Base-by-base conservation (phyloP, 2,113 vertebrate species). In the Tympanuchus pallidicinctus region DNA sequence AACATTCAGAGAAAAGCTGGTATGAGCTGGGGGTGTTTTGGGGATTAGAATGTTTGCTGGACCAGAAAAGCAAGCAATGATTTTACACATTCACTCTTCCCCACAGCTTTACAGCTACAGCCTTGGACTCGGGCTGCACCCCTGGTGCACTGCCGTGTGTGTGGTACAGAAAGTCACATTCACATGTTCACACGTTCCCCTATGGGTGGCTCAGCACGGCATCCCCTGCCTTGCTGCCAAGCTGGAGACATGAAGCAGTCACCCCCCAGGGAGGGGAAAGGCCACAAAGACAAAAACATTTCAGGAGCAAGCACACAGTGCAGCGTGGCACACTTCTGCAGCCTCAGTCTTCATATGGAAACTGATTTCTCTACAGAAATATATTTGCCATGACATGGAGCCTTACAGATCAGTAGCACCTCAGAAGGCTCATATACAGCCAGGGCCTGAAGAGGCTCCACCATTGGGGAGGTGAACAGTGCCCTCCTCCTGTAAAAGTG, bases 101-200 rank as follows among this genome's bases (percentile, higher is more conserved):
- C 67, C 4, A 43, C 38, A 43, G 43, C 28, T 5, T 52, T 60
- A 13, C 47, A 64, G 85, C 75, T 21, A 7, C 20, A 59, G 65
- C 42, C 2, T 50, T 21, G 92, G 34, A 2, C 6, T 1, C 0
- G 11, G 69, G 50, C 28, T 16, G 57, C 19, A 6, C 3, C 19
- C 7, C 69, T 32, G 57, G 36, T 5, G 6, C 6, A 9, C 22
- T 8, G 32, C 0, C 3, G 7, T 32, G 28, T 11, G 63, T 43
- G 36, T 78, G 17, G 15, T 43, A 43, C 16, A 42, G n/a, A 42
- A 30, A 40, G 64, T 22, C 60, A 15, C 7, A 17, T 18, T 74
- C 64, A 36, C 50, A 20, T 19, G 18, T 12, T 57, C 30, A 57
- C 30, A n/a, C 7, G 6, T 56, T 56, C 14, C 27, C 54, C 27